Conservation (phyloP, 2,888 invertebrate genomes). For the Eupithecia dodoneata region DNA sequence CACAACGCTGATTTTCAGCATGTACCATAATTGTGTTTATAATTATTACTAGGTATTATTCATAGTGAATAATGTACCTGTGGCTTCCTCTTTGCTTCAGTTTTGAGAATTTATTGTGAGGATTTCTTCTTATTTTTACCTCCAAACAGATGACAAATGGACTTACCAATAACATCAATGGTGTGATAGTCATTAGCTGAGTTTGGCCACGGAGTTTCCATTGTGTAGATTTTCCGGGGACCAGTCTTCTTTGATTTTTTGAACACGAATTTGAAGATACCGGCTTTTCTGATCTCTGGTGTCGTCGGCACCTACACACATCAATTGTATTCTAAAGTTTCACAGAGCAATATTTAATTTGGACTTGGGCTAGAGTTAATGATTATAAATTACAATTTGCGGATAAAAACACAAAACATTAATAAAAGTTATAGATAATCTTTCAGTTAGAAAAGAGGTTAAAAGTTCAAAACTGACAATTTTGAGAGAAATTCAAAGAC, state of each 20-base stretch:
- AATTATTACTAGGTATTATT: no score
- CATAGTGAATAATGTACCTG: no score
- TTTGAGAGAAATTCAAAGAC: not conserved
- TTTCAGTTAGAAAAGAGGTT: not conserved
- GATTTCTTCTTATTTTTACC: not conserved
- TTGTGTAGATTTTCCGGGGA: not conserved
- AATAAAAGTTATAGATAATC: not conserved
- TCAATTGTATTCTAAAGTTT: not conserved
- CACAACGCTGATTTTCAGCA: no score
- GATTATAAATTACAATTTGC: not conserved
- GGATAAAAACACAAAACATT: not conserved
- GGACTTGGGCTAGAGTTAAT: not conserved
- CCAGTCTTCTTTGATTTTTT: not conserved
- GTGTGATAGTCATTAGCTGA: conserved; percentile 23
- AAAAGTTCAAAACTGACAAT: not conserved
- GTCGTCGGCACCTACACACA: not conserved
- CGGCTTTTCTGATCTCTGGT: not conserved
- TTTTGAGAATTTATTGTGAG: not conserved
- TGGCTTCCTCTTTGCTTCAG: not conserved
- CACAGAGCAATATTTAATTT: not conserved
- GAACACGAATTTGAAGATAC: not conserved
- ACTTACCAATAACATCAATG: conserved; percentile 30
- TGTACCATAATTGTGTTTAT: no score
- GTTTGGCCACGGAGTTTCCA: conserved; percentile 14
- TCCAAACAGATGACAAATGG: not conserved